Percentiles rank a stretch among this genome's conserved stretches.
Conservation (phyloP, 1,140 invertebrate species). For the Babylonia areolata region DNA sequence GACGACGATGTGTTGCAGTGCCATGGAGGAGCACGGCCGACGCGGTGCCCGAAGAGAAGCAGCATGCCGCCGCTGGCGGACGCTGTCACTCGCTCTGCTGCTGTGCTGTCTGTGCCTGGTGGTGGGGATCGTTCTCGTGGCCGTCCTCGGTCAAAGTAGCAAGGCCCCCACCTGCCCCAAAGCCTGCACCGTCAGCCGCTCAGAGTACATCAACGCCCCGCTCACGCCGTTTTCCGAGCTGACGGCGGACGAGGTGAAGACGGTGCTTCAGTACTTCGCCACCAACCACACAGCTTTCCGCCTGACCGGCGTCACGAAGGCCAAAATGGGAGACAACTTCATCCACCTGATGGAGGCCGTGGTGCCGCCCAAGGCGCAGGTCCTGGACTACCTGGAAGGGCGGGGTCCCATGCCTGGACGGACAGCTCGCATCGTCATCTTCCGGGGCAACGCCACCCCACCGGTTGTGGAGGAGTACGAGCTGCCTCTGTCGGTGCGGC, state of each 20-base stretch:
- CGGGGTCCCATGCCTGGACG: conserved; percentile 53
- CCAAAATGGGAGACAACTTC: conserved; percentile 57
- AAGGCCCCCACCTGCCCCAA: background rate
- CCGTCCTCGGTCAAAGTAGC: background rate
- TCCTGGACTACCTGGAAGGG: conserved; percentile 58
- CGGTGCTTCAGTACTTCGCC: conserved; percentile 49
- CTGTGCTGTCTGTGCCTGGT: background rate
- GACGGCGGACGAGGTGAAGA: conserved; percentile 50
- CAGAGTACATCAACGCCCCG: conserved; percentile 29
- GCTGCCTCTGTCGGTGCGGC: conserved; percentile 60
- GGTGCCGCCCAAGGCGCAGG: conserved; percentile 55
- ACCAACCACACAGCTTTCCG: conserved; percentile 31
- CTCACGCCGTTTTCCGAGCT: conserved; percentile 51
- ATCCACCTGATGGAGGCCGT: conserved; percentile 67
- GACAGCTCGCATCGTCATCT: conserved; percentile 62
- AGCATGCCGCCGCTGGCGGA: background rate
- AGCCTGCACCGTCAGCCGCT: conserved; percentile 23
- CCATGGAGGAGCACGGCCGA: background rate
- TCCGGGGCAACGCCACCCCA: conserved; percentile 57
- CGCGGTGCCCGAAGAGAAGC: background rate
- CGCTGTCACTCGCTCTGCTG: no score
- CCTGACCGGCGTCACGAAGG: conserved; percentile 29
- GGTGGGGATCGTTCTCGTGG: background rate
- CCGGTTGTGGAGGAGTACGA: conserved; percentile 68
- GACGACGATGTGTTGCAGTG: background rate